These are phyloP conservation scores for Falcunculus frontatus DNA, from an alignment of 2,113 vertebrate genomes.

Conservation along the genomic window DNA sequence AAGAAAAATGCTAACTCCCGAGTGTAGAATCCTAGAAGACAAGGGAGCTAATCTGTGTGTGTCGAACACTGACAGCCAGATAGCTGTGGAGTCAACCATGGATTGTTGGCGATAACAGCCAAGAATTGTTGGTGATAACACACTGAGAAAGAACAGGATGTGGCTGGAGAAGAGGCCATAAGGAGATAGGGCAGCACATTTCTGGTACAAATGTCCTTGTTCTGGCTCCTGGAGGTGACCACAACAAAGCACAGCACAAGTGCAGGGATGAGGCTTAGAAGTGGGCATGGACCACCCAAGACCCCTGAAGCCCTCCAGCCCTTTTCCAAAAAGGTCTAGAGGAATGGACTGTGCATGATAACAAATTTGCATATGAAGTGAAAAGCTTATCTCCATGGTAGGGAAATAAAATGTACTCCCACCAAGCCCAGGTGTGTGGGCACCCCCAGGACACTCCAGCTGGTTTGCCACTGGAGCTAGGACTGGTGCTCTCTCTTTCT, in stretches of 20 bases:
- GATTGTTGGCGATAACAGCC: not conserved
- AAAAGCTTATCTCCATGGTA: not conserved
- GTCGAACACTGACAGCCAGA: accelerated
- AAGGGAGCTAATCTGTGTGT: not conserved
- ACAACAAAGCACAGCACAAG: not conserved
- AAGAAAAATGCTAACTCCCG: not conserved
- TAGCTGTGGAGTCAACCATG: not conserved
- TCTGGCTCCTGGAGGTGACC: not conserved
- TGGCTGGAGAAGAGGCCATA: not conserved
- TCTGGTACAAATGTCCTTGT: accelerated
- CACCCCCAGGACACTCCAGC: not conserved
- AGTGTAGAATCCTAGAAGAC: not conserved
- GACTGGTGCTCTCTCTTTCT: not conserved
- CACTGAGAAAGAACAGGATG: not conserved
- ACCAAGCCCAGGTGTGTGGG: not conserved
- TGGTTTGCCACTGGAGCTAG: not conserved
- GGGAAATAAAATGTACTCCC: not conserved
- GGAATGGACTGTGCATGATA: not conserved
- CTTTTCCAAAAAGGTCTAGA: not conserved
- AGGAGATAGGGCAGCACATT: not conserved
- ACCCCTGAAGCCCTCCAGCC: not conserved
- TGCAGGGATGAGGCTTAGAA: not conserved
- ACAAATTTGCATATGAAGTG: not conserved
- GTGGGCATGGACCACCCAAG: not conserved
- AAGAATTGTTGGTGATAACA: not conserved